Conservation (phyloP, 2,113 vertebrate genomes). For the Carassius gibelio region DNA sequence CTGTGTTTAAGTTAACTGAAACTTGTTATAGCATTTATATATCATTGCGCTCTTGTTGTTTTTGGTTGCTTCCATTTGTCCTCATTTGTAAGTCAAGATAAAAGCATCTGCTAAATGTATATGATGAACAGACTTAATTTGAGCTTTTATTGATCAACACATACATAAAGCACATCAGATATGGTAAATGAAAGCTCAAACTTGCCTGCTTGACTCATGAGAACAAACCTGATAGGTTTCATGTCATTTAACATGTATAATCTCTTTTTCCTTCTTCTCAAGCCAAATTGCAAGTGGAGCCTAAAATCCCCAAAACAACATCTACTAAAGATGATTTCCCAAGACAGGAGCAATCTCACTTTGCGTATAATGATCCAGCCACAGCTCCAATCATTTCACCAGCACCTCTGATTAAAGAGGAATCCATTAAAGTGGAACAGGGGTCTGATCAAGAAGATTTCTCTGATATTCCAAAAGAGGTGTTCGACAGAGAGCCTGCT, state of each 20-base stretch:
- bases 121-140: no score
- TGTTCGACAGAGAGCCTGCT: neutral
- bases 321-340: neutral
- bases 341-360: neutral
- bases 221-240: no score
- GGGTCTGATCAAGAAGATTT: neutral
- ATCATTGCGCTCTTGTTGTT: no score
- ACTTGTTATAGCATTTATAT: no score
- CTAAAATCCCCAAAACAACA: neutral
- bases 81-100: no score
- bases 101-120: no score
- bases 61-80: no score
- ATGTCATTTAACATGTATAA: neutral
- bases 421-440: neutral
- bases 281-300: conserved; percentile 27
- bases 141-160: no score
- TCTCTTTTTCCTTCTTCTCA: neutral
- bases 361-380: neutral
- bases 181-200: no score
- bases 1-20: no score
- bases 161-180: no score
- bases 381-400: neutral
- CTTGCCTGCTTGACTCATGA: no score
- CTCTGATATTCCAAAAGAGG: neutral
- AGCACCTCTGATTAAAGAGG: neutral